Percentiles rank a stretch among this genome's conserved stretches.
Conservation (phyloP, 2,888 invertebrate genomes). For the Camptogramma bilineatum region DNA sequence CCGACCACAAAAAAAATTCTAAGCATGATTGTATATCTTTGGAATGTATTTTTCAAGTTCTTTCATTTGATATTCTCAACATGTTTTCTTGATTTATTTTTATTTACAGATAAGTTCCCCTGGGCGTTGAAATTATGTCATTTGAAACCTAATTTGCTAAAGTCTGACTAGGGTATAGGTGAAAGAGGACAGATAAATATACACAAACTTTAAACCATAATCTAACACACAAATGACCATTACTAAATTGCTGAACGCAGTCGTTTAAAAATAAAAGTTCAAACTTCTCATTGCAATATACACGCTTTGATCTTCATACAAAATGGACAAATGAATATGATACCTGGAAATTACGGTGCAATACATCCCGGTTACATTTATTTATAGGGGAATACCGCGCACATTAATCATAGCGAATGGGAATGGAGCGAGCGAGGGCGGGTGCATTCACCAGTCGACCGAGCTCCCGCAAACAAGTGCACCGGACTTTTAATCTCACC, state of each 20-base stretch:
- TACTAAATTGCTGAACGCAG: neutral
- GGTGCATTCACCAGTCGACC: slow-evolving; percentile 64
- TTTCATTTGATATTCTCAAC: too few relatives aligned
- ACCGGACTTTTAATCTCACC: slow-evolving; percentile 78
- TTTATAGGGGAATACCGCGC: slow-evolving; percentile 65
- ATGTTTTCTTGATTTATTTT: too few relatives aligned
- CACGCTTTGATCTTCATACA: slow-evolving; percentile 62
- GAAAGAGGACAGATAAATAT: too few relatives aligned
- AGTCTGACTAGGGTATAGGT: too few relatives aligned
- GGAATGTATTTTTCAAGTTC: too few relatives aligned
- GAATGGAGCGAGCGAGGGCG: slow-evolving; percentile 62
- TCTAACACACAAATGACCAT: too few relatives aligned
- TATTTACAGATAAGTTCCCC: too few relatives aligned
- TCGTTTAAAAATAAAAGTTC: slow-evolving; percentile 8
- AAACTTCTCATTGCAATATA: slow-evolving; percentile 33
- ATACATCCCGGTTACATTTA: slow-evolving; percentile 65
- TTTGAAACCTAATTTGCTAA: too few relatives aligned
- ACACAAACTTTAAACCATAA: too few relatives aligned
- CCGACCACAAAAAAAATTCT: too few relatives aligned
- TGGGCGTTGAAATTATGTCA: too few relatives aligned
- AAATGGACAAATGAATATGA: slow-evolving; percentile 70
- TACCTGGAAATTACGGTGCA: slow-evolving; percentile 68
- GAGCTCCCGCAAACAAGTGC: slow-evolving; percentile 71
- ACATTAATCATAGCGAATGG: slow-evolving; percentile 74
- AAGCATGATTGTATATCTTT: too few relatives aligned